Percentiles rank a stretch among this genome's conserved stretches.
Conservation (phyloP, 2,888 invertebrate species). For the Lagria hirta region DNA sequence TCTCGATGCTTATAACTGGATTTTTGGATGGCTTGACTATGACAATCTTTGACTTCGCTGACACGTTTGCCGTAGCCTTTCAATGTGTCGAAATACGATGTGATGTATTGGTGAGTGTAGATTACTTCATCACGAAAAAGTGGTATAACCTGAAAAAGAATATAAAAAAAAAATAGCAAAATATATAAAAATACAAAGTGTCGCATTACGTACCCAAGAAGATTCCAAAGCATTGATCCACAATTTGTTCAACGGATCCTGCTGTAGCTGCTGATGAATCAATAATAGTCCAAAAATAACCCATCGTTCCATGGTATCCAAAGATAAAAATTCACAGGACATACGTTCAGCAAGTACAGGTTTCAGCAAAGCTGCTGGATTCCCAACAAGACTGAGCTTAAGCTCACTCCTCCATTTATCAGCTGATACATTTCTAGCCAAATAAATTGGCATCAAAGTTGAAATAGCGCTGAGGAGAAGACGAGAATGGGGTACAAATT, state of each 20-base stretch:
- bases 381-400: conserved; percentile 89
- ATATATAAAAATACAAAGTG: too few species aligned
- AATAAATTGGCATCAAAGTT: conserved; percentile 86
- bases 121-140: conserved; percentile 97
- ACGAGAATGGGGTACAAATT: conserved; percentile 93
- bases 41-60: conserved; percentile 94
- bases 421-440: conserved; percentile 85
- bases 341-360: conserved; percentile 92
- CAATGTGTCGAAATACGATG: conserved; percentile 89
- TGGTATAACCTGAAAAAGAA: too few species aligned
- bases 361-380: conserved; percentile 91
- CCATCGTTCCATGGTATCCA: conserved; percentile 96
- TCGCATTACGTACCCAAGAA: too few species aligned
- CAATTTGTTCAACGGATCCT: conserved; percentile 79
- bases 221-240: conserved; percentile 92
- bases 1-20: conserved; percentile 92
- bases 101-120: conserved; percentile 91
- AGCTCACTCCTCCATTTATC: conserved; percentile 94
- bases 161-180: too few species aligned
- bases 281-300: conserved; percentile 92
- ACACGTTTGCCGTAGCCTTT: conserved; percentile 93
- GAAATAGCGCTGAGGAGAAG: conserved; percentile 81
- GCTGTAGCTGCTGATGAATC: conserved; percentile 84
- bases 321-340: conserved; percentile 95
- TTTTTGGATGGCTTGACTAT: conserved; percentile 85